Evolutionary conservation across 2,113 vertebrate genomes (phyloP).

Genomic region (Microtus oregoni): DNA sequence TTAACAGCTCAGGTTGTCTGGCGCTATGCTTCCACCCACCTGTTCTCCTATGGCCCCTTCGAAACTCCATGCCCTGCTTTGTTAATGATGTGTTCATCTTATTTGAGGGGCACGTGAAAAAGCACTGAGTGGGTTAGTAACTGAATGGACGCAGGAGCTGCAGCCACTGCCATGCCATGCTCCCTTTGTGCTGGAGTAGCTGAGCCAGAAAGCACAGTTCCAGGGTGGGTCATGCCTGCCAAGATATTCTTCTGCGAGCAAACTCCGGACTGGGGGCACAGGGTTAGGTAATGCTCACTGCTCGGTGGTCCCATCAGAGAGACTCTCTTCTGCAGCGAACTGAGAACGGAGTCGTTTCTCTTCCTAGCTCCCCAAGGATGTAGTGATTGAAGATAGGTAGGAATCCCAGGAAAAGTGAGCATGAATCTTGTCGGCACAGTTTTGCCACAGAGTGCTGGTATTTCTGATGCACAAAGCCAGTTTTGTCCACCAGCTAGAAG

Average conservation of each 20-base stretch:
- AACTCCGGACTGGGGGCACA: not conserved
- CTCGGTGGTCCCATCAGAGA: not conserved
- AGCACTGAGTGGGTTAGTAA: not conserved
- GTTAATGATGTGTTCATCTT: not conserved
- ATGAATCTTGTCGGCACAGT: not conserved
- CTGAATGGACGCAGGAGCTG: not conserved
- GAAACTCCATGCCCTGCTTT: not conserved
- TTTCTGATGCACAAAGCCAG: conserved; percentile 25
- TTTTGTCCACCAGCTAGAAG: not conserved
- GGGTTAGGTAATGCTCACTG: not conserved
- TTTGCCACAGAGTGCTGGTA: not conserved
- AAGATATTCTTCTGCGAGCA: not conserved
- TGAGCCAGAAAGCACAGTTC: not conserved
- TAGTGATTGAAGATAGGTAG: not conserved
- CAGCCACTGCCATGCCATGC: not conserved
- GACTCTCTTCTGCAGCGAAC: not conserved
- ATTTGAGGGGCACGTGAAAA: conserved; percentile 3
- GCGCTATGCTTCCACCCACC: not conserved
- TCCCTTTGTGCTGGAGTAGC: not conserved
- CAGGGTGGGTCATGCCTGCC: not conserved
- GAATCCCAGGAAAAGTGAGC: not conserved
- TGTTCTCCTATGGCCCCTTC: not conserved
- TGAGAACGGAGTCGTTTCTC: not conserved
- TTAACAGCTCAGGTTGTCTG: conserved; percentile 6
- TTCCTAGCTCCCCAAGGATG: not conserved